Evolutionary conservation across 1,140 invertebrate genomes (phyloP).

Genomic region (Drosophila mauritiana): DNA sequence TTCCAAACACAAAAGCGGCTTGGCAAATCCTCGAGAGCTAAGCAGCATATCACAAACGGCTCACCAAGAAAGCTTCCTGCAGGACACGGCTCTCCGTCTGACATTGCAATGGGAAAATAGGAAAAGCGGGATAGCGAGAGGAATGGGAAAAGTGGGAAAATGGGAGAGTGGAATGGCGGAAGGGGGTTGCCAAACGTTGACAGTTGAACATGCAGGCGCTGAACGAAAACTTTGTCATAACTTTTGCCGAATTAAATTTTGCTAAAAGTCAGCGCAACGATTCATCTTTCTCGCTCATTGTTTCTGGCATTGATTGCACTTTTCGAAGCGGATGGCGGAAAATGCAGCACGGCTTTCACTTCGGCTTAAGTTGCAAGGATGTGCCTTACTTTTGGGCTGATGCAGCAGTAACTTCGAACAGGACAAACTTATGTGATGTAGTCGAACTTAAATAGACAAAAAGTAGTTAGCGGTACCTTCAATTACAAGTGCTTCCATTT

Average conservation of each 20-base stretch:
- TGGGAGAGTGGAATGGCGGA: background rate
- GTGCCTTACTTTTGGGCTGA: constrained; percentile 25
- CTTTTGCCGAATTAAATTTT: constrained; percentile 71
- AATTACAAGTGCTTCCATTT: background rate
- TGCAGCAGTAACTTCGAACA: constrained; percentile 19
- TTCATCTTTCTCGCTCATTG: constrained; percentile 49
- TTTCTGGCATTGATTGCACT: constrained; percentile 54
- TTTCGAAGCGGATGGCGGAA: constrained; percentile 1
- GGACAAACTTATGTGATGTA: constrained; percentile 14
- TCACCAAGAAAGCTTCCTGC: constrained; percentile 56
- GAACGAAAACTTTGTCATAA: constrained; percentile 74
- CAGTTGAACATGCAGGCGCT: constrained; percentile 58
- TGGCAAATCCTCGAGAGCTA: constrained; percentile 76
- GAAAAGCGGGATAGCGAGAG: background rate
- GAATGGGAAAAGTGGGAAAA: background rate
- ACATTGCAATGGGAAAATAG: constrained; percentile 30
- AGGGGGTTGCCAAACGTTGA: constrained; percentile 46
- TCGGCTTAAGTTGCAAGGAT: constrained; percentile 9
- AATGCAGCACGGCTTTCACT: constrained; percentile 21
- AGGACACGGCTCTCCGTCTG: constrained; percentile 40
- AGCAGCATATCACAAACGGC: constrained; percentile 73
- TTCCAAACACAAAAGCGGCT: constrained; percentile 71
- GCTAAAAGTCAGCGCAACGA: constrained; percentile 48
- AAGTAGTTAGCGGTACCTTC: no score
- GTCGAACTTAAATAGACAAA: constrained; percentile 6